A percentile compares a stretch with the other conserved stretches of the same genome.
These are phyloP conservation scores for Setipinna tenuifilis DNA, from an alignment of 2,797 vertebrate species.

Conservation along the genomic window DNA sequence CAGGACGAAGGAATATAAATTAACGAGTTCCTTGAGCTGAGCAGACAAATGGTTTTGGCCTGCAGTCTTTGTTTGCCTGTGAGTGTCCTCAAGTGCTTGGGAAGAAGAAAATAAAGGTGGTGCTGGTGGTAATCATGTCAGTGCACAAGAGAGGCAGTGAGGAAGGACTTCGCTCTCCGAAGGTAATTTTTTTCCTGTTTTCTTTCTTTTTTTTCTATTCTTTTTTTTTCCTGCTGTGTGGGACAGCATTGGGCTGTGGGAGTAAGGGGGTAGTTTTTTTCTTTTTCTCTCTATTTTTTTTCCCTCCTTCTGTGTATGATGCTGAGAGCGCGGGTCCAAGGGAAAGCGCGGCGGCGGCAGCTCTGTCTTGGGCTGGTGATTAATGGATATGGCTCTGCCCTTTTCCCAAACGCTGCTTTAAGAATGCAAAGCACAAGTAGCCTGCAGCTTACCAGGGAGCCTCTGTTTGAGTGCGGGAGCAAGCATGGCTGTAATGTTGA, in stretches of 20 bases:
- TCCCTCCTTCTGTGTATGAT: constrained; percentile 2
- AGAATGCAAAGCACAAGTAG: constrained; percentile 37
- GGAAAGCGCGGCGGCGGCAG: constrained; percentile 38
- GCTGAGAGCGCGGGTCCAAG: constrained; percentile 28
- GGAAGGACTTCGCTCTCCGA: neutral
- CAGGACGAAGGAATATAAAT: neutral
- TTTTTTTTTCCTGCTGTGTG: neutral
- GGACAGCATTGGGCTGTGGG: neutral
- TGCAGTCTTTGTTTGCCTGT: constrained; percentile 15
- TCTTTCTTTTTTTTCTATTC: neutral
- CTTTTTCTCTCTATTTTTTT: neutral
- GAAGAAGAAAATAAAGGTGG: neutral
- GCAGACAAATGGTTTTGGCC: constrained; percentile 25
- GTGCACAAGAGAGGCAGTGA: neutral
- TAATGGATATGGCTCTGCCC: constrained; percentile 41
- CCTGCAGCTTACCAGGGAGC: constrained; percentile 26
- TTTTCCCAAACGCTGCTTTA: constrained; percentile 37
- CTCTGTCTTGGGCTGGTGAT: constrained; percentile 42
- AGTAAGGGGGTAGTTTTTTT: neutral
- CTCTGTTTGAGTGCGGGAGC: constrained; percentile 10
- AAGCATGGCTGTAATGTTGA: neutral
- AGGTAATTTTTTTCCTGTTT: neutral
- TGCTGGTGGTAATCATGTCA: constrained; percentile 6
- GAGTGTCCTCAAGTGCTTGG: constrained; percentile 14
- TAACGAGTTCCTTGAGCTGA: constrained; percentile 5